phyloP scores from a whole-genome alignment of 1,140 invertebrate species.

The Episyrphus balteatus region DNA sequence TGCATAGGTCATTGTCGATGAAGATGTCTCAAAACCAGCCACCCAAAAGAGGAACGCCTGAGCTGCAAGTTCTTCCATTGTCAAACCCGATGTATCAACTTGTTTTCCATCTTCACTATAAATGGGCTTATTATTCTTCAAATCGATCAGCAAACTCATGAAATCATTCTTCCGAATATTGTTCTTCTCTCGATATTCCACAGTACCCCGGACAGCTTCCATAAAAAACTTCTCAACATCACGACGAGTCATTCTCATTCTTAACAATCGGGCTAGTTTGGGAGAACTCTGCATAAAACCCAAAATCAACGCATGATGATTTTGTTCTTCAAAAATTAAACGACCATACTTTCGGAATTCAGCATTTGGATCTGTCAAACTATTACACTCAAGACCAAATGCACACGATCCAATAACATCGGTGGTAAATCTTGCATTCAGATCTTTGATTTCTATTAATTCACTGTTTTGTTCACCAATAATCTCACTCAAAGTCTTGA shows the following conservation, averaged over 20 bases:
- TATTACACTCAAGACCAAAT: constrained; percentile 41
- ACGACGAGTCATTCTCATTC: constrained; percentile 7
- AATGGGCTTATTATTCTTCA: constrained; percentile 23
- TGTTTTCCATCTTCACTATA: neutral
- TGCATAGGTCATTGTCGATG: constrained; percentile 38
- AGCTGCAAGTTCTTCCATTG: constrained; percentile 20
- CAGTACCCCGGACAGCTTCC: constrained; percentile 31
- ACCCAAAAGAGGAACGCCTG: constrained; percentile 41
- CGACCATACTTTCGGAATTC: constrained; percentile 36
- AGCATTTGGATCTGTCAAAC: constrained; percentile 31
- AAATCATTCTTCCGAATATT: constrained; percentile 41
- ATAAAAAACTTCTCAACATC: constrained; percentile 35
- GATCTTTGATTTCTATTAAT: constrained; percentile 46
- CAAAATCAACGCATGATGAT: constrained; percentile 11
- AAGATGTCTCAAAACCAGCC: constrained; percentile 51
- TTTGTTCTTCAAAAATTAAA: constrained; percentile 13
- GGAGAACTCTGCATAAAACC: constrained; percentile 17
- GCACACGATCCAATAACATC: constrained; percentile 44
- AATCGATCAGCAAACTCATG: constrained; percentile 42
- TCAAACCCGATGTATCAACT: neutral
- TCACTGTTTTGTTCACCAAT: constrained; percentile 10
- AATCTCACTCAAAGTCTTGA: constrained; percentile 15
- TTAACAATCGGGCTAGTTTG: constrained; percentile 8
- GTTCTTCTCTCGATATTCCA: constrained; percentile 29
- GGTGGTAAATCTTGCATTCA: constrained; percentile 47